These are phyloP conservation scores for Clepsis dumicolana DNA, from an alignment of 2,888 invertebrate species.

Conservation along the genomic window DNA sequence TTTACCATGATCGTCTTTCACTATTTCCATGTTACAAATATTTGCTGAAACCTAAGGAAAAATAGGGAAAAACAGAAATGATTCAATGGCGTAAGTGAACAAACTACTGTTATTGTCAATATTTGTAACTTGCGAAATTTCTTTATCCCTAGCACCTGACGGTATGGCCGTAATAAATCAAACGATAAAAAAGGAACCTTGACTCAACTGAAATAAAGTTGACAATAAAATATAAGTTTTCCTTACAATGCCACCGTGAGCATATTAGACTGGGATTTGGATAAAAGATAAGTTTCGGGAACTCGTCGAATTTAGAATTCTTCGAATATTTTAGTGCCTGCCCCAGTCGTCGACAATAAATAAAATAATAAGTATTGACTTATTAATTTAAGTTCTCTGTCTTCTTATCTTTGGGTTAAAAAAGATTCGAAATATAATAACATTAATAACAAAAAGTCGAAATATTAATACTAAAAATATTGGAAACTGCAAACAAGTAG, in stretches of 20 bases:
- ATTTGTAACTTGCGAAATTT: constrained; percentile 5
- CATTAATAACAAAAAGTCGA: not conserved
- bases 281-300: constrained; percentile 5
- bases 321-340: not conserved
- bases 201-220: not conserved
- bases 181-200: not conserved
- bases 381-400: not conserved
- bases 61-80: not conserved
- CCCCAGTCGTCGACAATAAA: constrained; percentile 13
- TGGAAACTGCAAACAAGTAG: not conserved
- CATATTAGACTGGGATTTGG: not conserved
- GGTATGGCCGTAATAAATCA: not conserved
- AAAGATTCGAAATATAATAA: not conserved
- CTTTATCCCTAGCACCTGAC: constrained; percentile 4
- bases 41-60: not conserved
- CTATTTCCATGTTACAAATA: not conserved
- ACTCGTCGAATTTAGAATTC: not conserved
- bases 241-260: not conserved
- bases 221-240: not conserved
- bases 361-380: not conserved
- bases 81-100: not conserved
- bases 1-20: no score
- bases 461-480: not conserved
- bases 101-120: constrained; percentile 7
- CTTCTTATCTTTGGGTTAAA: not conserved